Percentiles rank a stretch among this genome's conserved stretches.
Conservation (phyloP, 2,888 invertebrate genomes). For the Octodonta nipae region DNA sequence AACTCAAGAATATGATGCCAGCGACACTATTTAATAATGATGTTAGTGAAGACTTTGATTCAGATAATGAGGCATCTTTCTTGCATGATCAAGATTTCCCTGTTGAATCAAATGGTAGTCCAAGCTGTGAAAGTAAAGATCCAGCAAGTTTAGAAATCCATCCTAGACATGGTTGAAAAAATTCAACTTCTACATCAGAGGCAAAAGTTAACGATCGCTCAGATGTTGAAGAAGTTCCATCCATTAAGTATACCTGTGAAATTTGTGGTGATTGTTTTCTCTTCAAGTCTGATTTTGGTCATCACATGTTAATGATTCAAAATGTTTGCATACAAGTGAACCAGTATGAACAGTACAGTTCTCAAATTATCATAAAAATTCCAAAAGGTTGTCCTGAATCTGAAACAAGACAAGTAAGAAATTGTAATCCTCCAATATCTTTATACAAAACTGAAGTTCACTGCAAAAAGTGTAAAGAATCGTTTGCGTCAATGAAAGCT, state of each 20-base stretch:
- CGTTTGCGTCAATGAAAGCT: constrained; percentile 6
- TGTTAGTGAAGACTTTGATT: too few species aligned
- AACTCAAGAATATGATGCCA: too few species aligned
- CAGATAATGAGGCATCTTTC: too few species aligned
- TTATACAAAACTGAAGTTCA: constrained; percentile 2
- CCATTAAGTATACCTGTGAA: constrained; percentile 9
- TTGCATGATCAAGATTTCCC: too few species aligned
- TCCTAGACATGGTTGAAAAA: too few species aligned
- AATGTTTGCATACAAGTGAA: constrained; percentile 8
- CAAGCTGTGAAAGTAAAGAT: too few species aligned
- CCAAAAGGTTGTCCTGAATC: constrained; percentile 1
- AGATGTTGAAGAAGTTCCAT: constrained; percentile 8
- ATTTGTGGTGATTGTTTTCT: constrained; percentile 11
- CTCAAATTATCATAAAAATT: constrained; percentile 9
- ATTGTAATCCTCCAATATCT: neutral
- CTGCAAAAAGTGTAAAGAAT: constrained; percentile 9
- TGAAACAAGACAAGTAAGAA: neutral
- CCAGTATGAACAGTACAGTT: constrained; percentile 8
- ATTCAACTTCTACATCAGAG: too few species aligned
- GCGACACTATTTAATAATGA: too few species aligned
- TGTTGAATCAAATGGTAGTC: too few species aligned
- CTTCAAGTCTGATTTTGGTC: constrained; percentile 10
- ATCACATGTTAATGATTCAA: constrained; percentile 11
- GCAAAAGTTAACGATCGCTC: too few species aligned
- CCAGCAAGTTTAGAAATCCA: too few species aligned